Evolutionary conservation across 2,797 vertebrate genomes (phyloP).

Genomic region (Glyptemys insculpta): DNA sequence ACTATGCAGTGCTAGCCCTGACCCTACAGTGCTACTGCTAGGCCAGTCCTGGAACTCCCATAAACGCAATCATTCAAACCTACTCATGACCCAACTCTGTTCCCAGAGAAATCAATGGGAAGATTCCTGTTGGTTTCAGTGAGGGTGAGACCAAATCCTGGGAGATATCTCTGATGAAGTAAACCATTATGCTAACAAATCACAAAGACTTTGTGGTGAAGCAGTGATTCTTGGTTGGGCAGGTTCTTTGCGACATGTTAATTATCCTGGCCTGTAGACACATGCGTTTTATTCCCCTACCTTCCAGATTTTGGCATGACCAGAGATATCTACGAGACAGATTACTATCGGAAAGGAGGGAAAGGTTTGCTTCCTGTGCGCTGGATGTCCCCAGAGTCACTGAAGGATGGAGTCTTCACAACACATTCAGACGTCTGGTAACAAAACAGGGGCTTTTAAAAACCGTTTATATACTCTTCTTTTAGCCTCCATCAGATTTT

Average conservation of each 20-base stretch:
- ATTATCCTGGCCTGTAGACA: background rate
- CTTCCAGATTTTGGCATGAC: conserved; percentile 97
- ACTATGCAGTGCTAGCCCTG: background rate
- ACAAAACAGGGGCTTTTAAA: background rate
- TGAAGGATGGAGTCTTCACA: conserved; percentile 99
- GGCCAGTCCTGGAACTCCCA: background rate
- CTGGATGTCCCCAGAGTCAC: conserved; percentile 99
- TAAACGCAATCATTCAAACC: background rate
- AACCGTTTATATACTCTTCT: background rate
- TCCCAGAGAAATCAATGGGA: background rate
- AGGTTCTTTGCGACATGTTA: background rate
- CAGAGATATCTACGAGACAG: conserved; percentile 98
- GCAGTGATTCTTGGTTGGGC: background rate
- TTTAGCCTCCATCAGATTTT: background rate
- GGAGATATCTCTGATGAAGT: background rate
- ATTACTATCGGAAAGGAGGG: conserved; percentile 98
- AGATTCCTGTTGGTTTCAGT: background rate
- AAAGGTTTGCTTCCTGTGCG: conserved; percentile 98
- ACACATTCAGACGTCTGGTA: conserved; percentile 99
- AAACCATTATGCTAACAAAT: rapidly evolving
- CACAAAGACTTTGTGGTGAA: background rate
- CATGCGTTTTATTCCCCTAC: background rate
- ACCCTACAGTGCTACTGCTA: background rate
- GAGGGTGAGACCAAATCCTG: background rate
- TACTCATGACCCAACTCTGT: background rate